Evolutionary conservation across 2,113 vertebrate genomes (phyloP).

Genomic region (Sporophila hypoxantha): DNA sequence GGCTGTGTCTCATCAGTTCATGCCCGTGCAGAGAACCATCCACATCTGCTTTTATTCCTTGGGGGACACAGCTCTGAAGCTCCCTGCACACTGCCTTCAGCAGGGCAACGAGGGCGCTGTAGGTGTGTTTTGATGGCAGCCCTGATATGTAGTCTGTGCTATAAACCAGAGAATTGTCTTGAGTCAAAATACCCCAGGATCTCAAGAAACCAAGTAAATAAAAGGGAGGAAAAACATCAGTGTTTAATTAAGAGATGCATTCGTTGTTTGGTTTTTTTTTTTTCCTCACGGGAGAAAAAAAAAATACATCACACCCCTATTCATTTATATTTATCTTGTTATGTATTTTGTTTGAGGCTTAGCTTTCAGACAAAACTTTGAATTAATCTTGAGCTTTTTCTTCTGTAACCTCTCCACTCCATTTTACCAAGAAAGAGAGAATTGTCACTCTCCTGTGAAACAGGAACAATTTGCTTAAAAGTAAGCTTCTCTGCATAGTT

Average conservation of each 20-base stretch:
- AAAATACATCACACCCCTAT: not conserved
- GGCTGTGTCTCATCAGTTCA: fast-evolving
- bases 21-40: not conserved
- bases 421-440: not conserved
- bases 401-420: not conserved
- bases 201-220: constrained; percentile 8
- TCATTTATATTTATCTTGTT: constrained; percentile 38
- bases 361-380: not conserved
- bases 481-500: not conserved
- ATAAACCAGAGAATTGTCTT: not conserved
- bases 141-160: not conserved
- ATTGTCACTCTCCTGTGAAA: not conserved
- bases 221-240: constrained; percentile 18
- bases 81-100: not conserved
- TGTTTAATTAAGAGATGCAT: constrained; percentile 23
- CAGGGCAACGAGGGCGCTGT: not conserved
- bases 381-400: not conserved
- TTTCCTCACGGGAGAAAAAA: not conserved
- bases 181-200: not conserved
- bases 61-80: fast-evolving
- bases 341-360: not conserved
- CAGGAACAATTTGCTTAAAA: not conserved
- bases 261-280: not conserved
- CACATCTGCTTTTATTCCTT: not conserved
- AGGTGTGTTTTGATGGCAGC: not conserved